Evolutionary conservation across 2,113 vertebrate species (phyloP).

Genomic region (Gallinago media): DNA sequence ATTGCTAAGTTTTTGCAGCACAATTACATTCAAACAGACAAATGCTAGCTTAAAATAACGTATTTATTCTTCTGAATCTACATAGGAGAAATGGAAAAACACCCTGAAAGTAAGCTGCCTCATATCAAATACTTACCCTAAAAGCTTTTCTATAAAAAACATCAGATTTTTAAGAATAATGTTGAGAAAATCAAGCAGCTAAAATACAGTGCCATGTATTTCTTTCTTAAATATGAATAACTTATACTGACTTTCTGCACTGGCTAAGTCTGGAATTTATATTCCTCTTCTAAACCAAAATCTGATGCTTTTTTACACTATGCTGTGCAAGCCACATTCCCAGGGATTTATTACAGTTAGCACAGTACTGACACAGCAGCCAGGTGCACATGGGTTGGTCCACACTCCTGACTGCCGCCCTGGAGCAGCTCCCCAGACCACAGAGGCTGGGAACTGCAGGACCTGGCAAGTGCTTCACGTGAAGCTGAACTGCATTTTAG

Average conservation of each 20-base stretch:
- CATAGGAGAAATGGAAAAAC: background rate
- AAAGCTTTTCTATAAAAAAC: conserved; percentile 15
- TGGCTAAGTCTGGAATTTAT: background rate
- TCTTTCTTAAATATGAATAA: background rate
- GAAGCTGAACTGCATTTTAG: background rate
- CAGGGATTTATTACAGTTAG: background rate
- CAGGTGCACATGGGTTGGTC: background rate
- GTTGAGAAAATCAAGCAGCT: background rate
- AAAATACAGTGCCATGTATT: background rate
- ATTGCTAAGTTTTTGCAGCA: conserved; percentile 47
- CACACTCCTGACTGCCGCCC: background rate
- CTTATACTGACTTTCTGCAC: background rate
- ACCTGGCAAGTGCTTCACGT: accelerated
- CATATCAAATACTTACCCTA: background rate
- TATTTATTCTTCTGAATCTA: background rate
- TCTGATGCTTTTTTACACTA: background rate
- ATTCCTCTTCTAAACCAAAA: conserved; percentile 48
- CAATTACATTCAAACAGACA: conserved; percentile 49
- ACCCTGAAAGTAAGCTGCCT: conserved; percentile 9
- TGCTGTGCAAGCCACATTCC: background rate
- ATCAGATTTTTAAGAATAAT: background rate
- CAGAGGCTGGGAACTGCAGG: background rate
- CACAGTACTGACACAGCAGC: background rate
- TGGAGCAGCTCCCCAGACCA: background rate
- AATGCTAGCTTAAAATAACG: conserved; percentile 6